Evolutionary conservation across 2,797 vertebrate genomes (phyloP).

Genomic region (Takifugu ocellatus): DNA sequence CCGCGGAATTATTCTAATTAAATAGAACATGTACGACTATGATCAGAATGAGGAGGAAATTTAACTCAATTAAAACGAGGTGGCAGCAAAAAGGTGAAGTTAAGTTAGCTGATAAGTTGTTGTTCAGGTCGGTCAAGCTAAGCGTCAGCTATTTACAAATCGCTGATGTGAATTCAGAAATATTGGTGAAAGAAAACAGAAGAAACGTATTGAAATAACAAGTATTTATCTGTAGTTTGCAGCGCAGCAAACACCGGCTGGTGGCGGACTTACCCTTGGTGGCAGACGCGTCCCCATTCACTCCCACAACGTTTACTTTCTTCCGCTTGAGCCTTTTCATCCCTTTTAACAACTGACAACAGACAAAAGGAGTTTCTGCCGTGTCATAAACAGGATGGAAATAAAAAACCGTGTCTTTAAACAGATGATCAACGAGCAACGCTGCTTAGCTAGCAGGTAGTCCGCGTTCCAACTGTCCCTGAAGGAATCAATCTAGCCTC

Average conservation of each 20-base stretch:
- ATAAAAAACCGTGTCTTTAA: background rate
- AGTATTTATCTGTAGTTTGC: background rate
- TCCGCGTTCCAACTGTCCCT: slow-evolving; percentile 25
- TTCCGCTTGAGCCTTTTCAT: slow-evolving; percentile 62
- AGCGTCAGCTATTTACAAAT: no score
- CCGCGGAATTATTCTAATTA: no score
- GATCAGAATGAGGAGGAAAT: no score
- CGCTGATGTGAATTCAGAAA: no score
- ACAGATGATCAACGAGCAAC: slow-evolving; percentile 8
- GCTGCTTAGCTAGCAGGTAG: no score
- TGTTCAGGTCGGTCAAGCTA: no score
- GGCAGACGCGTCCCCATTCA: slow-evolving; percentile 42
- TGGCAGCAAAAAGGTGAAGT: no score
- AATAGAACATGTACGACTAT: no score
- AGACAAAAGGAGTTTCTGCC: background rate
- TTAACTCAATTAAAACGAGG: no score
- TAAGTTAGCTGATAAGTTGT: no score
- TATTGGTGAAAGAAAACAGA: no score
- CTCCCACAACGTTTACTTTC: slow-evolving; percentile 42
- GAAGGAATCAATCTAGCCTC: background rate
- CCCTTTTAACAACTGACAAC: slow-evolving; percentile 6
- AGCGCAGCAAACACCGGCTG: slow-evolving; percentile 1
- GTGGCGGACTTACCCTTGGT: slow-evolving; percentile 43
- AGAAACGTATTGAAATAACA: no score
- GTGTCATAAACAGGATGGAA: slow-evolving; percentile 4